Conservation (phyloP, 2,113 vertebrate species). For the Neodon shergylaensis region DNA sequence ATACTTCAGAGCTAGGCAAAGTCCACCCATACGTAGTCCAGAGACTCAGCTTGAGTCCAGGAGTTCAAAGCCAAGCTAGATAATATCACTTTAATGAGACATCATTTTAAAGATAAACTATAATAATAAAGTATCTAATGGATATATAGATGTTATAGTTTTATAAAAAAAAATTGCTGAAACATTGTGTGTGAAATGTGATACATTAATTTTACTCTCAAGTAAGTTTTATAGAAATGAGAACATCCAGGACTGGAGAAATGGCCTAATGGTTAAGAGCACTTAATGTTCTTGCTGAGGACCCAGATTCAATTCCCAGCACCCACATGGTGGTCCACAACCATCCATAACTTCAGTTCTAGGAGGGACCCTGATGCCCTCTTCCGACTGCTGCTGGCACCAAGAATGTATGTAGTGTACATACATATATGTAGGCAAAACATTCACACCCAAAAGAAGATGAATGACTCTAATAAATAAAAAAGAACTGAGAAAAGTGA, state of each 20-base stretch:
- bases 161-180: not conserved
- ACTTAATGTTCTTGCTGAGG: not conserved
- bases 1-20: not conserved
- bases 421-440: not conserved
- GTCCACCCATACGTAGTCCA: not conserved
- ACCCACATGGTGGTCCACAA: not conserved
- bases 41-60: not conserved
- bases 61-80: not conserved
- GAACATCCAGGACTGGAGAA: not conserved
- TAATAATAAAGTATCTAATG: not conserved
- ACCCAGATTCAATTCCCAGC: not conserved
- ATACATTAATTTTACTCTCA: not conserved
- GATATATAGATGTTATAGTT: not conserved
- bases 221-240: not conserved
- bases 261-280: not conserved
- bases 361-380: not conserved
- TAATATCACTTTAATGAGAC: not conserved
- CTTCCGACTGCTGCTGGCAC: not conserved
- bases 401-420: not conserved
- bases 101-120: not conserved
- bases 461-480: not conserved
- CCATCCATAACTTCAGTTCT: not conserved
- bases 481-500: not conserved
- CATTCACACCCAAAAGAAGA: not conserved
- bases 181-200: not conserved